Evolutionary conservation across 1,140 invertebrate species (phyloP).

Genomic region (Meloidogyne floridensis): DNA sequence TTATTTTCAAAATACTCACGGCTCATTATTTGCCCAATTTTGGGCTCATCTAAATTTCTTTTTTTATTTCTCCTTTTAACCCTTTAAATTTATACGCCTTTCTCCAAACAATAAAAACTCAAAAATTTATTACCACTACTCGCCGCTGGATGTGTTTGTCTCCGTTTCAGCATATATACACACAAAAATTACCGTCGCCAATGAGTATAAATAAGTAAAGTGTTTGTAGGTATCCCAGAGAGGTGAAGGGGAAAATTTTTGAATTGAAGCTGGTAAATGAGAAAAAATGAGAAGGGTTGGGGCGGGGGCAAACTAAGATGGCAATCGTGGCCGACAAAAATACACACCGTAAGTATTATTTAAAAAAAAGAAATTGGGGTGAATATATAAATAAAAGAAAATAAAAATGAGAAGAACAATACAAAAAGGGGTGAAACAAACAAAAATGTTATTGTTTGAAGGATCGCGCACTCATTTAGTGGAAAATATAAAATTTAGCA

Average conservation of each 20-base stretch:
- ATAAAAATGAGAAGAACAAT: neutral
- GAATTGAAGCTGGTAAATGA: too few relatives aligned
- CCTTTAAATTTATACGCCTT: neutral
- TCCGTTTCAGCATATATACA: neutral
- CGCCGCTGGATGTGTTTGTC: neutral
- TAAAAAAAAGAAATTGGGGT: neutral
- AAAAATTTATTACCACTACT: neutral
- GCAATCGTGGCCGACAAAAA: constrained; percentile 2
- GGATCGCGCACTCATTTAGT: neutral
- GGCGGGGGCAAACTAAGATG: neutral
- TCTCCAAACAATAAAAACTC: constrained; percentile 9
- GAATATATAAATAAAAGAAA: neutral
- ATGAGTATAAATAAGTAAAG: neutral
- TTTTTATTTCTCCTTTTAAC: neutral
- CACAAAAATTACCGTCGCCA: neutral
- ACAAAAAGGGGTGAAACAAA: neutral
- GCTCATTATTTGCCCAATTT: constrained; percentile 1
- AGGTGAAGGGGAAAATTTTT: too few relatives aligned
- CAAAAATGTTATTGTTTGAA: constrained; percentile 10
- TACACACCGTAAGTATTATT: neutral
- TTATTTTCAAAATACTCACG: neutral
- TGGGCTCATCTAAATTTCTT: constrained; percentile 4
- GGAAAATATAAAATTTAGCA: neutral
- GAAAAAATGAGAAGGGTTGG: too few relatives aligned
- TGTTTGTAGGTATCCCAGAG: too few relatives aligned